These are phyloP conservation scores for Myrmophylax atrothorax DNA, from an alignment of 2,113 vertebrate genomes.

Conservation along the genomic window DNA sequence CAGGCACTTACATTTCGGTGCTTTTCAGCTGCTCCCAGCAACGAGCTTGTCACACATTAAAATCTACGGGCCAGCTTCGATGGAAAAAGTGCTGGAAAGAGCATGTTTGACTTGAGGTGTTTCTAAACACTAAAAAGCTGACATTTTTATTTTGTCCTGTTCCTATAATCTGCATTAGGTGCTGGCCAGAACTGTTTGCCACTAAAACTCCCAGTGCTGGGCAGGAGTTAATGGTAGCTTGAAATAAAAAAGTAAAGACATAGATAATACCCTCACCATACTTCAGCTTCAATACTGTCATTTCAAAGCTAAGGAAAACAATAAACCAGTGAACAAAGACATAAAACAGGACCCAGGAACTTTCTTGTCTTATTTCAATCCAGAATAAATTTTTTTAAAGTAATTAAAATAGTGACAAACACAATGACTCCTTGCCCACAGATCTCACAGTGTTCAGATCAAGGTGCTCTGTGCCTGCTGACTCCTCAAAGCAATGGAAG, in stretches of 20 bases:
- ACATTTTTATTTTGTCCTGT: neutral
- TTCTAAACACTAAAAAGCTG: neutral
- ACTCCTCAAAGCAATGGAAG: neutral
- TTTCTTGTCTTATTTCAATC: neutral
- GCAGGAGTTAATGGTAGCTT: neutral
- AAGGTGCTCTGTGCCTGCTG: neutral
- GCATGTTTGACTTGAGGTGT: neutral
- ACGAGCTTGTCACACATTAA: neutral
- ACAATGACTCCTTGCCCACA: neutral
- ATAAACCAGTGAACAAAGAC: neutral
- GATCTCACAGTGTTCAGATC: neutral
- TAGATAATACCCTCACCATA: rapidly evolving
- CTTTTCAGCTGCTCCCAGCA: neutral
- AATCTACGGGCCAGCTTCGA: neutral
- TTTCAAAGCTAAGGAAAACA: constrained; percentile 21
- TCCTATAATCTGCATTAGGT: neutral
- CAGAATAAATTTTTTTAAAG: neutral
- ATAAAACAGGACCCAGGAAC: neutral
- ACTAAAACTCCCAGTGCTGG: neutral
- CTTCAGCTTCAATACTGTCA: neutral
- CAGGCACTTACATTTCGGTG: neutral
- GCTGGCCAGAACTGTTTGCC: neutral
- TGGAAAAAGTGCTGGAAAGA: neutral
- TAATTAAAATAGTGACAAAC: neutral
- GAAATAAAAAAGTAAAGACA: neutral